Evolutionary conservation across 2,113 vertebrate species (phyloP).

Genomic region (Emydura subglobosa): DNA sequence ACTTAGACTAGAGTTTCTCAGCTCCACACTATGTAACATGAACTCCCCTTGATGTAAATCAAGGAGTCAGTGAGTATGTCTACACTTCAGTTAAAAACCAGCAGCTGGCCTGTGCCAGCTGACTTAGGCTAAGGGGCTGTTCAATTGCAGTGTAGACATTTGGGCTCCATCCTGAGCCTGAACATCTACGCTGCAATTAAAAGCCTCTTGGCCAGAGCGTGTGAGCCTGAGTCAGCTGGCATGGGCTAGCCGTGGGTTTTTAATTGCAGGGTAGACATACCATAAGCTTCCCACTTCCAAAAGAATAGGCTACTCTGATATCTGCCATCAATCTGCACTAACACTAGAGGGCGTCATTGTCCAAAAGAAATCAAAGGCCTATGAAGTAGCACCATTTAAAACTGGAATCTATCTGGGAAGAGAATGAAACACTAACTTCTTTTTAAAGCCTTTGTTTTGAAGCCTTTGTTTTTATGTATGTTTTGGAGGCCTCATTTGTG

Average conservation of each 20-base stretch:
- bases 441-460: conserved; percentile 53
- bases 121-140: no score
- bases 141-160: no score
- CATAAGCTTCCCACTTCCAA: background rate
- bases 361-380: conserved; percentile 38
- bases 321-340: background rate
- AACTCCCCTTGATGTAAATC: background rate
- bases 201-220: background rate
- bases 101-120: no score
- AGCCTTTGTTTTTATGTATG: conserved; percentile 33
- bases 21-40: background rate
- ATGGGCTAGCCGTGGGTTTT: background rate
- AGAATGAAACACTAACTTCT: conserved; percentile 48
- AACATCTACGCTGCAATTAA: background rate
- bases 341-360: conserved; percentile 67
- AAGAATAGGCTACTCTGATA: accelerated
- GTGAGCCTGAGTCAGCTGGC: background rate
- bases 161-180: no score
- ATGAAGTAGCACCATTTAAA: background rate
- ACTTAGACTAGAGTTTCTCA: background rate
- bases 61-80: background rate
- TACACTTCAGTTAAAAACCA: no score
- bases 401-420: conserved; percentile 17
- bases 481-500: conserved; percentile 63
- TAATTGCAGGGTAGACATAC: background rate